phyloP scores from a whole-genome alignment of 2,888 invertebrate species.

The Glyphotaelius pellucidus region DNA sequence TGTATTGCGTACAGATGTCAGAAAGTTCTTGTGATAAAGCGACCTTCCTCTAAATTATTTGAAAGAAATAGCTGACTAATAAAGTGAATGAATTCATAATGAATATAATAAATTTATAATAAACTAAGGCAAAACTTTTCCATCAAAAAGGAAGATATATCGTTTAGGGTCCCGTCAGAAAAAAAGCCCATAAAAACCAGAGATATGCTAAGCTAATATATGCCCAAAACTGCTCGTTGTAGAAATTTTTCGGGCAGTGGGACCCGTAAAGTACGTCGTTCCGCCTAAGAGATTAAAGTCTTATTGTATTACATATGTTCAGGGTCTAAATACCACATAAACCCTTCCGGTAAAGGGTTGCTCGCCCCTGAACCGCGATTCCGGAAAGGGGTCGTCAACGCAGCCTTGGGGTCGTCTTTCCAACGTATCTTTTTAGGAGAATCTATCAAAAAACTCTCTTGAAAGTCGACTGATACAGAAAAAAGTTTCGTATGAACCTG shows the following conservation, averaged over 20 bases:
- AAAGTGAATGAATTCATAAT: not conserved
- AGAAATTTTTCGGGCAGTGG: not conserved
- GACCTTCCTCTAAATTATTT: too few species aligned
- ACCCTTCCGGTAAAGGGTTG: slow-evolving; percentile 6
- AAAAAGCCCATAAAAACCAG: not conserved
- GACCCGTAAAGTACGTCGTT: not conserved
- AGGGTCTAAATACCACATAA: slow-evolving; percentile 9
- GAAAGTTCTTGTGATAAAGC: too few species aligned
- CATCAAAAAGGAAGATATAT: not conserved
- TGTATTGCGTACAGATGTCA: too few species aligned
- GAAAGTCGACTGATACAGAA: not conserved
- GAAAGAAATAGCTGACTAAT: not conserved
- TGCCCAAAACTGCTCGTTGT: not conserved
- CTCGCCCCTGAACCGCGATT: not conserved
- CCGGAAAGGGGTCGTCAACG: not conserved
- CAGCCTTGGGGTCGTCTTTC: not conserved
- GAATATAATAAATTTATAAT: not conserved
- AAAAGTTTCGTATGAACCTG: not conserved
- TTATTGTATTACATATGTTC: slow-evolving; percentile 14
- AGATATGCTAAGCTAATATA: not conserved
- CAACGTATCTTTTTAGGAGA: not conserved
- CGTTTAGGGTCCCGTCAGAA: not conserved
- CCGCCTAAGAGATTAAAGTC: not conserved
- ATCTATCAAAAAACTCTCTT: slow-evolving; percentile 4
- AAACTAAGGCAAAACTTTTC: not conserved